These are phyloP conservation scores for Origma solitaria DNA, from an alignment of 2,113 vertebrate species.

Conservation along the genomic window DNA sequence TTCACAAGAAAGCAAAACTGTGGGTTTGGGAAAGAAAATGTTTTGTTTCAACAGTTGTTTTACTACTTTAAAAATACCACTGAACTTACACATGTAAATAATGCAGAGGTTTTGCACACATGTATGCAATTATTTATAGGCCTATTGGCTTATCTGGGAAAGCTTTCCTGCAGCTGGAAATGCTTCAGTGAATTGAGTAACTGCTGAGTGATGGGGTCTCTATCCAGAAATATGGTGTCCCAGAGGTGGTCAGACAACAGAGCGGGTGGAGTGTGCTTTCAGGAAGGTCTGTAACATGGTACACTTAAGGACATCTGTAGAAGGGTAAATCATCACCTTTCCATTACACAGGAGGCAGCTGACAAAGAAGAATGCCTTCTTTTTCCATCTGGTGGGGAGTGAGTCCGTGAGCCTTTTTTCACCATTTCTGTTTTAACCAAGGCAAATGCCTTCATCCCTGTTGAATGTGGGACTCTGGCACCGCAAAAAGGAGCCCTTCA, in stretches of 20 bases:
- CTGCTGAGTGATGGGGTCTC: not conserved
- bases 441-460: not conserved
- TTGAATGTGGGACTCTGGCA: not conserved
- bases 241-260: not conserved
- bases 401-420: not conserved
- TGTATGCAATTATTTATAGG: not conserved
- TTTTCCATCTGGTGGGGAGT: not conserved
- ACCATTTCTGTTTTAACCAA: not conserved
- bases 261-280: not conserved
- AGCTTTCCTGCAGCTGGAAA: not conserved
- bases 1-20: not conserved
- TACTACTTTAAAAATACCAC: not conserved
- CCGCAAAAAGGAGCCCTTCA: not conserved
- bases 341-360: not conserved
- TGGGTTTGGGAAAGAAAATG: not conserved
- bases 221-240: not conserved
- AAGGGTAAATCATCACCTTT: not conserved
- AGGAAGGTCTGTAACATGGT: not conserved
- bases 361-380: not conserved
- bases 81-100: not conserved
- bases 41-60: not conserved
- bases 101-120: not conserved
- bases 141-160: not conserved
- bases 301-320: not conserved
- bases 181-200: not conserved